Conservation (phyloP, 2,888 invertebrate species). For the Amiota mariae region DNA sequence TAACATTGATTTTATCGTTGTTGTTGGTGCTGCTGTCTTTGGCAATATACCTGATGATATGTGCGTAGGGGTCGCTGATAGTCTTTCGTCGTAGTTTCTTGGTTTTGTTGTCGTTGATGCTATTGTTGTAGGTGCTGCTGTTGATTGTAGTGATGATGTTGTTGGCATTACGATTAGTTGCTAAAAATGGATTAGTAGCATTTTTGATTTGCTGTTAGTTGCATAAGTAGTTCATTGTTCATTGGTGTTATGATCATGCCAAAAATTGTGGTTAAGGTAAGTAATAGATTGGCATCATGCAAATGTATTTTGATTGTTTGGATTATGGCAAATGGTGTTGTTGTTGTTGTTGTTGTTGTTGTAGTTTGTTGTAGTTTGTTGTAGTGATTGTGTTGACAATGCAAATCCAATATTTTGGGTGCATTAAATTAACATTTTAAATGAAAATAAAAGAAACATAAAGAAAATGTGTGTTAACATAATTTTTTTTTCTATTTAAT, state of each 20-base stretch:
- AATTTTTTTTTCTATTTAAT: not conserved
- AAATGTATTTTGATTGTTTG: slow-evolving; percentile 46
- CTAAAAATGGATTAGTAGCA: slow-evolving; percentile 73
- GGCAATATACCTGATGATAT: slow-evolving; percentile 63
- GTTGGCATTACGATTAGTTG: slow-evolving; percentile 60
- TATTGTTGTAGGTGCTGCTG: slow-evolving; percentile 43
- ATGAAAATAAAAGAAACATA: slow-evolving; percentile 44
- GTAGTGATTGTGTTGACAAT: slow-evolving; percentile 30
- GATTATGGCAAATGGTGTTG: slow-evolving; percentile 33
- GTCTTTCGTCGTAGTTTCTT: slow-evolving; percentile 69
- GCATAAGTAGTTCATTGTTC: slow-evolving; percentile 22
- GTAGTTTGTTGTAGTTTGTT: slow-evolving; percentile 29
- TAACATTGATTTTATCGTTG: slow-evolving; percentile 46
- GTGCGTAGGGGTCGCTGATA: slow-evolving; percentile 70
- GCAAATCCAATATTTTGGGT: not conserved
- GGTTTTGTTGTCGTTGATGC: slow-evolving; percentile 46
- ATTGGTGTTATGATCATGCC: slow-evolving; percentile 12
- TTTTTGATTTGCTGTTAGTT: slow-evolving; percentile 64
- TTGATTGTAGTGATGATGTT: slow-evolving; percentile 36
- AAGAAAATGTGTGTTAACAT: slow-evolving; percentile 18
- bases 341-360: slow-evolving; percentile 32
- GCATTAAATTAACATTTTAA: slow-evolving; percentile 28
- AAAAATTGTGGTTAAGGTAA: too few species aligned
- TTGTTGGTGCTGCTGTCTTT: slow-evolving; percentile 34
- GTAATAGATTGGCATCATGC: slow-evolving; percentile 30